A percentile compares a stretch with the other conserved stretches of the same genome.
phyloP scores from a whole-genome alignment of 2,888 invertebrate species.

The Pelosia muscerda region DNA sequence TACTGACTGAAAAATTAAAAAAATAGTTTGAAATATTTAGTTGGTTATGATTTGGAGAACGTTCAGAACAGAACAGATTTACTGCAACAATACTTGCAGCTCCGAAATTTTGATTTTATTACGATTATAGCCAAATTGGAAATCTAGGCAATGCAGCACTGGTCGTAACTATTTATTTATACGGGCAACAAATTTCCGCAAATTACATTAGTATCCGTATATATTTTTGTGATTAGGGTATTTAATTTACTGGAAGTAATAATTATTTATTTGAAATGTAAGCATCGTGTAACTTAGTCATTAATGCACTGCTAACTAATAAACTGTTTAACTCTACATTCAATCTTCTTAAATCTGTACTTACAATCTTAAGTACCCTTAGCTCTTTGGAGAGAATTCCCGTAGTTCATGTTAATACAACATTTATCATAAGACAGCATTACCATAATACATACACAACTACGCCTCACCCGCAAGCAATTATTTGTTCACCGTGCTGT shows the following conservation, averaged over 20 bases:
- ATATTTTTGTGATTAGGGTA: too few relatives aligned
- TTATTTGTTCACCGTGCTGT: background rate
- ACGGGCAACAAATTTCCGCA: too few relatives aligned
- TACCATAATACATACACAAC: slow-evolving; percentile 37
- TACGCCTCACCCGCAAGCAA: slow-evolving; percentile 11
- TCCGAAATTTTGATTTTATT: background rate
- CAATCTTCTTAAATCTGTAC: background rate
- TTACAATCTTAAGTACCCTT: slow-evolving; percentile 12
- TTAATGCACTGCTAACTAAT: too few relatives aligned
- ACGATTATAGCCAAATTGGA: too few relatives aligned
- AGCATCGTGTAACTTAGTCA: background rate
- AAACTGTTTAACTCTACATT: background rate
- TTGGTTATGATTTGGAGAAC: too few relatives aligned
- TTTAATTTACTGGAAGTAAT: too few relatives aligned
- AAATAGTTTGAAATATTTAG: background rate
- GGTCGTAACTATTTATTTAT: too few relatives aligned
- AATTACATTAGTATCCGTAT: too few relatives aligned
- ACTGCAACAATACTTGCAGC: background rate
- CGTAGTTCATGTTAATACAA: slow-evolving; percentile 36
- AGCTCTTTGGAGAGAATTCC: background rate
- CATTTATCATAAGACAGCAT: slow-evolving; percentile 26
- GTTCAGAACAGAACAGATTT: background rate
- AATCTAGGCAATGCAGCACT: too few relatives aligned
- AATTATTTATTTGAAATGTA: too few relatives aligned
- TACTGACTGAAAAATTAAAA: slow-evolving; percentile 14